Percentiles rank a stretch among this genome's conserved stretches.
Evolutionary conservation across 2,888 invertebrate species (phyloP).

Genomic region (Polymixis flavicincta): DNA sequence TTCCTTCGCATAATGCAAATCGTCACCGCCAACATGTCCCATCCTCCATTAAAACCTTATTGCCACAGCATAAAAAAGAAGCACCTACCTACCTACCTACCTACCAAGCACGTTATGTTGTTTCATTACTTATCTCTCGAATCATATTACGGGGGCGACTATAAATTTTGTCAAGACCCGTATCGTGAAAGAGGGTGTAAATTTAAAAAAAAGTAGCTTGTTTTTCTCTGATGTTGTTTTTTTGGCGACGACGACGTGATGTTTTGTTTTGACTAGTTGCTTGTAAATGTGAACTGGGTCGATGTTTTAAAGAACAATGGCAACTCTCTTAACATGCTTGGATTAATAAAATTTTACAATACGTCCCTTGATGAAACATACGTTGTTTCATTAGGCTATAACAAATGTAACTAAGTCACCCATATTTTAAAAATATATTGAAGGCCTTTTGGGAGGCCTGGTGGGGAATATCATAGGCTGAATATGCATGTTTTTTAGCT

Average conservation of each 20-base stretch:
- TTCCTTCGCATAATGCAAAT: not conserved
- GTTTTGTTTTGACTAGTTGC: slow-evolving; percentile 13
- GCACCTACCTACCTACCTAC: not conserved
- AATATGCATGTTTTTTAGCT: too few relatives aligned
- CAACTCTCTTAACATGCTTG: too few relatives aligned
- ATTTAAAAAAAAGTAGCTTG: slow-evolving; percentile 34
- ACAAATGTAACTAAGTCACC: too few relatives aligned
- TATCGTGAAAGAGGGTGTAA: slow-evolving; percentile 30
- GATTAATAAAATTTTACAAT: too few relatives aligned
- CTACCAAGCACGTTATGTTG: slow-evolving; percentile 16
- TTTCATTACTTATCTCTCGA: slow-evolving; percentile 55
- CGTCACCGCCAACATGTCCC: not conserved
- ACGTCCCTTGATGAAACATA: too few relatives aligned
- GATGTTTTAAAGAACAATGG: not conserved
- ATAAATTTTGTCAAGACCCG: slow-evolving; percentile 46
- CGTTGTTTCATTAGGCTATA: too few relatives aligned
- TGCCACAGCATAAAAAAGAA: slow-evolving; percentile 39
- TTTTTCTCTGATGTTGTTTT: slow-evolving; percentile 28
- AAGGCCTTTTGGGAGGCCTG: too few relatives aligned
- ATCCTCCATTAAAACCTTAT: slow-evolving; percentile 44
- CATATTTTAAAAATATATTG: too few relatives aligned
- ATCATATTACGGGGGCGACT: slow-evolving; percentile 45
- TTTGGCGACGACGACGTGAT: slow-evolving; percentile 1
- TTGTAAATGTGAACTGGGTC: not conserved
- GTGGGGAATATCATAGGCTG: too few relatives aligned